Percentiles rank a stretch among this genome's conserved stretches.
Evolutionary conservation across 1,140 invertebrate genomes (phyloP).

Genomic region (Drosophila malerkotliana): DNA sequence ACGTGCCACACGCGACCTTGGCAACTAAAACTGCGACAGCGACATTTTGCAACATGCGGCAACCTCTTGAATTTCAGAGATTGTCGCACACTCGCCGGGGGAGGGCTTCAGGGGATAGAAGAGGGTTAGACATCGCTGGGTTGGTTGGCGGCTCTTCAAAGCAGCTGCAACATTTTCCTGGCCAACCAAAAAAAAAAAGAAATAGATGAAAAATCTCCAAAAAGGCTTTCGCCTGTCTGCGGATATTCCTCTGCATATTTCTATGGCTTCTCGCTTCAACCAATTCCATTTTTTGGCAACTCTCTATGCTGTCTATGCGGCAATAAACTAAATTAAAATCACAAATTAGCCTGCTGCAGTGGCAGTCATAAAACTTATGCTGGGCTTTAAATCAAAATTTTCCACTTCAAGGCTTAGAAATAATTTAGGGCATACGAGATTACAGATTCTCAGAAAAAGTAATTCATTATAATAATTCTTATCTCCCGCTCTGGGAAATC

Average conservation of each 20-base stretch:
- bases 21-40: slow-evolving; percentile 40
- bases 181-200: slow-evolving; percentile 21
- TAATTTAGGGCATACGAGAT: not conserved
- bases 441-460: not conserved
- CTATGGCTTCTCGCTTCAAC: slow-evolving; percentile 17
- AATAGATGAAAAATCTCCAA: not conserved
- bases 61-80: slow-evolving; percentile 74
- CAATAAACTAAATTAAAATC: slow-evolving; percentile 77
- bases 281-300: slow-evolving; percentile 46
- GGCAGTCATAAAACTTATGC: slow-evolving; percentile 27
- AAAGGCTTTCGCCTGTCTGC: slow-evolving; percentile 57
- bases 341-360: slow-evolving; percentile 74
- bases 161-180: slow-evolving; percentile 63
- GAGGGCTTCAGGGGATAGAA: slow-evolving; percentile 6
- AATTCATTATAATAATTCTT: not conserved
- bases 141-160: slow-evolving; percentile 47
- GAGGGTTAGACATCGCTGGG: slow-evolving; percentile 1
- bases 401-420: not conserved
- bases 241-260: slow-evolving; percentile 41
- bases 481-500: not conserved
- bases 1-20: slow-evolving; percentile 74
- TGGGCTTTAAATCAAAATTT: not conserved
- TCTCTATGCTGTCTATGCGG: slow-evolving; percentile 61
- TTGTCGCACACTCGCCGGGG: slow-evolving; percentile 38
- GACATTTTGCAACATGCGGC: slow-evolving; percentile 77